Conservation (phyloP, 2,113 vertebrate species). For the Anthoscopus minutus region DNA sequence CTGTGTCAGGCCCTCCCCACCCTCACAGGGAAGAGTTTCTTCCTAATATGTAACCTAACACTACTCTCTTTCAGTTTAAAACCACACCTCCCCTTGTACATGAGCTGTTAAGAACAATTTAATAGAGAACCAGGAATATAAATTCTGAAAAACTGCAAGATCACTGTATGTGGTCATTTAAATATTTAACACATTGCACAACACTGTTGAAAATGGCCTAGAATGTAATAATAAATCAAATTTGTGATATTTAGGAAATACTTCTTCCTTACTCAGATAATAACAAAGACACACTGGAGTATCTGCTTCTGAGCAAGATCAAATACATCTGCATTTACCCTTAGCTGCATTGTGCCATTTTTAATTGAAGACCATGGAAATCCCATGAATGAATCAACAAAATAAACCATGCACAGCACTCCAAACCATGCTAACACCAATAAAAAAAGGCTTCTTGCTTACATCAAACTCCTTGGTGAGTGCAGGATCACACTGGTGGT, state of each 20-base stretch:
- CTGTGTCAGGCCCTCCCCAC: neutral
- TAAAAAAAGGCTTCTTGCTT: conserved; percentile 46
- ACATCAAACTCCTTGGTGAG: conserved; percentile 97
- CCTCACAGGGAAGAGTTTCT: neutral
- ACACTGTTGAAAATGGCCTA: neutral
- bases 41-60: neutral
- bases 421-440: neutral
- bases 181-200: neutral
- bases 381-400: neutral
- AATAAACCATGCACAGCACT: neutral
- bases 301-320: neutral
- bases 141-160: neutral
- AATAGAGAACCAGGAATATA: neutral
- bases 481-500: conserved; percentile 94
- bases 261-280: neutral
- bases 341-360: neutral
- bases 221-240: neutral
- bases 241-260: neutral
- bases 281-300: neutral
- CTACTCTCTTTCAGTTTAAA: neutral
- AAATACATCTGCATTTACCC: neutral
- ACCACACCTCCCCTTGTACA: neutral
- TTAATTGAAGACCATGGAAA: neutral
- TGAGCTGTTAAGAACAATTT: neutral
- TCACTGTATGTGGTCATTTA: accelerated